Conservation (phyloP, 1,140 invertebrate species). For the Zeugodacus cucurbitae region DNA sequence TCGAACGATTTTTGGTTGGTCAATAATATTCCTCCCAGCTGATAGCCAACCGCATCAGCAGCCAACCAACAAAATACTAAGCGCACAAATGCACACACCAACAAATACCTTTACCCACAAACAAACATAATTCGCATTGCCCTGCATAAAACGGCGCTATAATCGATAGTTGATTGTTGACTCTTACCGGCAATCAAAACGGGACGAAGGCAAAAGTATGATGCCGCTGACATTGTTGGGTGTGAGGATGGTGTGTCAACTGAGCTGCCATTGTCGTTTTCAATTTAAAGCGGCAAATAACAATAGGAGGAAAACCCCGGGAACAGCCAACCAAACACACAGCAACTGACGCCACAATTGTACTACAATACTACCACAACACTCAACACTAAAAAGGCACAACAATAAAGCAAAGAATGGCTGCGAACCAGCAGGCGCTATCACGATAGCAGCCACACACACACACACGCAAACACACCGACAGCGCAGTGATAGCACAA, state of each 20-base stretch:
- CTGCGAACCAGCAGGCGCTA: background rate
- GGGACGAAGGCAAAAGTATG: background rate
- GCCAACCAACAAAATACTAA: conserved; percentile 15
- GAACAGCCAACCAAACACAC: background rate
- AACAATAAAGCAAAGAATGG: conserved; percentile 25
- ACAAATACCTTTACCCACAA: background rate
- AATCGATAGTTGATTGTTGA: conserved; percentile 30
- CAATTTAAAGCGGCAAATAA: background rate
- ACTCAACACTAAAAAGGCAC: too few relatives aligned
- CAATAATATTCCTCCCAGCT: background rate
- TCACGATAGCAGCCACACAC: background rate
- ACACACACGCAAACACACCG: background rate
- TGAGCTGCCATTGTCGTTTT: conserved; percentile 33
- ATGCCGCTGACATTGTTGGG: background rate
- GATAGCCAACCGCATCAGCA: background rate
- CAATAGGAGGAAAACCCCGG: background rate
- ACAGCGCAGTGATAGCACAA: background rate
- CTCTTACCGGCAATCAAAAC: conserved; percentile 14
- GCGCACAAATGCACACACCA: background rate
- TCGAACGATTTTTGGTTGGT: conserved; percentile 25
- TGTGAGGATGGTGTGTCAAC: background rate
- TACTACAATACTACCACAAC: too few relatives aligned
- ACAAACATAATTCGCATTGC: background rate
- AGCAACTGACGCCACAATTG: conserved; percentile 2
- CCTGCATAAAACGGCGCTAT: background rate